Evolutionary conservation across 2,113 vertebrate genomes (phyloP), one percentile per base, ranked within the genome.

Genomic region (Oreochromis niloticus): DNA sequence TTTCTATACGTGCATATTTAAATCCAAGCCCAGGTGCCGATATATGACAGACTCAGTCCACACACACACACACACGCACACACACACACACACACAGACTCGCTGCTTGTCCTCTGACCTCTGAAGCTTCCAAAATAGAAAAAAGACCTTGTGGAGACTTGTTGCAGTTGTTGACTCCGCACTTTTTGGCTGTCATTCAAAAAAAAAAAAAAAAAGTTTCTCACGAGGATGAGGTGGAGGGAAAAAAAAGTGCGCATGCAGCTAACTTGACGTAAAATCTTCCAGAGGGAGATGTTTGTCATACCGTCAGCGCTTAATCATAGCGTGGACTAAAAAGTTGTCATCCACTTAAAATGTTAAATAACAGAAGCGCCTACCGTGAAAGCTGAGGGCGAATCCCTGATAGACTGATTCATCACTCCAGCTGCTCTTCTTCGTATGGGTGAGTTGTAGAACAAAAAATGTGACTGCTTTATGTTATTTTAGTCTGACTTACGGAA

Each of bases 71-170:
- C 57, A 32, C 52, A n/a, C 39, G 11, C 36, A 39, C 4, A 9
- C 9, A 84, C 36, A 9, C 9, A 39, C 9, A 6, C 79, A 90
- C n/a, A n/a, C n/a, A n/a, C 86, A 73, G 0, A 88, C 87, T 73
- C 22, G 12, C 68, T 22, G 80, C 56, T 48, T 84, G 88, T 89
- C 90, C 91, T 94, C 90, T 95, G 94, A 95, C 94, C 95, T 73
- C 73, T 46, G 55, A 55, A 24, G 81, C 89, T 83, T 93, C 85
- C 24, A 93, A 94, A 95, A 95, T 94, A 95, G 93, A 32, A 91
- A 86, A 17, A 81, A 80, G 87, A 92, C 90, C 91, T 92, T 90
- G 88, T 24, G 81, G 82, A 61, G 92, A 80, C 84, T 80, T 57
- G 55, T 17, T 75, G 88, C 91, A 91, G 90, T 93, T 93, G 92